phyloP scores from a whole-genome alignment of 2,888 invertebrate genomes.

The Torymus tubicola region DNA sequence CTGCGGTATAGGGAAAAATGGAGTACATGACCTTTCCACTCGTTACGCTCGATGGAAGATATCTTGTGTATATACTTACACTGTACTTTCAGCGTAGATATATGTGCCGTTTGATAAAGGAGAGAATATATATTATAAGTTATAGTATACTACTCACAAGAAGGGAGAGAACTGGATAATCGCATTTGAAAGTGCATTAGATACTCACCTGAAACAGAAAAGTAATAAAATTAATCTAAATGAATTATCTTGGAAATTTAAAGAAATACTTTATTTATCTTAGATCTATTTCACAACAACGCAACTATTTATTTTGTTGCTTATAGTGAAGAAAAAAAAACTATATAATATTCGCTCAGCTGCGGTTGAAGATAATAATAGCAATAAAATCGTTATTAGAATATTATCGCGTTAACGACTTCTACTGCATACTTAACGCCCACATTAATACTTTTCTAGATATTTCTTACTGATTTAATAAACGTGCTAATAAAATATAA shows the following conservation, averaged over 20 bases:
- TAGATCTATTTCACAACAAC: too few species aligned
- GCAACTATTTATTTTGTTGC: too few species aligned
- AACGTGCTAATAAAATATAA: not conserved
- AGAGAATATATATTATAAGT: too few species aligned
- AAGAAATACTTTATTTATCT: too few species aligned
- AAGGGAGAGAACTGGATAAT: not conserved
- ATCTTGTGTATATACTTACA: too few species aligned
- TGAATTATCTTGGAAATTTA: not conserved
- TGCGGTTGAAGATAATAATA: too few species aligned
- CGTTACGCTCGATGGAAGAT: constrained; percentile 19
- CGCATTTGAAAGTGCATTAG: not conserved
- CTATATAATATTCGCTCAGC: too few species aligned
- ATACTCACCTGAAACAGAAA: constrained; percentile 47
- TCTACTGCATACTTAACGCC: not conserved
- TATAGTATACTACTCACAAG: too few species aligned
- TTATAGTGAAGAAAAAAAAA: too few species aligned
- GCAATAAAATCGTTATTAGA: not conserved
- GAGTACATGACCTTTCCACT: constrained; percentile 25
- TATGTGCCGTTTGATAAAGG: not conserved
- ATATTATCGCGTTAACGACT: not conserved
- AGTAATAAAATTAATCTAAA: constrained; percentile 1
- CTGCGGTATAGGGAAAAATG: constrained; percentile 2
- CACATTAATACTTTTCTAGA: too few species aligned
- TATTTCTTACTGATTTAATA: too few species aligned
- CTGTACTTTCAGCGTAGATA: not conserved